Percentiles rank a stretch among this genome's conserved stretches.
These are phyloP conservation scores for Urocynchramus pylzowi DNA, from an alignment of 2,113 vertebrate genomes.

Conservation along the genomic window DNA sequence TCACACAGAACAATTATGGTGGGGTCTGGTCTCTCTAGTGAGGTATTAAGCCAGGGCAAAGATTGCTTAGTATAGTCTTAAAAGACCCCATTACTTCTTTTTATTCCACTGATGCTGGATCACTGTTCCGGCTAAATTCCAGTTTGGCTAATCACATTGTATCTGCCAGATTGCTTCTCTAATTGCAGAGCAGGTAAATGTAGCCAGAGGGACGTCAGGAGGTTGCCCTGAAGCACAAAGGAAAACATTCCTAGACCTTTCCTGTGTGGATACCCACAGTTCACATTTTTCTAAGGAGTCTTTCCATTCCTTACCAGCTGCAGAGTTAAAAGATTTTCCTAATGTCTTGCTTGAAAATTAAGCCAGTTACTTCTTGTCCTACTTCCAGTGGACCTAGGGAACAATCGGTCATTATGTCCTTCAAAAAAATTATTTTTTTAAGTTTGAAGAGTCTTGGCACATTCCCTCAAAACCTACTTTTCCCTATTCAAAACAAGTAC, in stretches of 20 bases:
- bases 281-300: background rate
- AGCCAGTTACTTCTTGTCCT: background rate
- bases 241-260: background rate
- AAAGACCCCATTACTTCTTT: background rate
- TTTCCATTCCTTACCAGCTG: background rate
- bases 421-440: background rate
- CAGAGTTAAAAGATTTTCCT: background rate
- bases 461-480: background rate
- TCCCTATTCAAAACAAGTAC: background rate
- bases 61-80: background rate
- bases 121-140: background rate
- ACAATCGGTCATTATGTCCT: background rate
- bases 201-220: background rate
- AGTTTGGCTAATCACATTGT: background rate
- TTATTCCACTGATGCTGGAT: background rate
- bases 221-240: background rate
- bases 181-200: background rate
- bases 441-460: background rate
- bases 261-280: background rate
- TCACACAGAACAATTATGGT: background rate
- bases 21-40: background rate
- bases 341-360: background rate
- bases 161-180: background rate
- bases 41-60: background rate
- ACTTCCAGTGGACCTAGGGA: background rate